Percentiles rank a stretch among this genome's conserved stretches.
phyloP scores from a whole-genome alignment of 2,888 invertebrate species.

The Strigamia crassipes region DNA sequence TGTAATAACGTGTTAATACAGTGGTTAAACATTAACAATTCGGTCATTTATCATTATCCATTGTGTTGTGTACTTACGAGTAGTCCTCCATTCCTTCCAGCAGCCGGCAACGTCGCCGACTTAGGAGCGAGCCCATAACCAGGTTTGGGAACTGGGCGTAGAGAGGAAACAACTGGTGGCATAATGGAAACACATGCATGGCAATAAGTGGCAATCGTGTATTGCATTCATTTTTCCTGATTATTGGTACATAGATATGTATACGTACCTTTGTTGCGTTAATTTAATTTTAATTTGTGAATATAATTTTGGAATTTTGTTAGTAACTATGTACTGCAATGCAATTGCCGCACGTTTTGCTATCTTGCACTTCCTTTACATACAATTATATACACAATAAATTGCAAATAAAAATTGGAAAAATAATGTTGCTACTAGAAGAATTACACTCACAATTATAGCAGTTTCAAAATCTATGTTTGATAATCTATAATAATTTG shows the following conservation, averaged over 20 bases:
- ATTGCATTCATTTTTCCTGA: neutral
- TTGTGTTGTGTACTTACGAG: constrained; percentile 49
- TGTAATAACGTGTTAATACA: neutral
- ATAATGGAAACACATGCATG: constrained; percentile 41
- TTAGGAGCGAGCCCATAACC: constrained; percentile 67
- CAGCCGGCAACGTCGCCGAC: constrained; percentile 51
- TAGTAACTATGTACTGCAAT: neutral
- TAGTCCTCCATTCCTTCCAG: constrained; percentile 50
- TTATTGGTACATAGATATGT: neutral
- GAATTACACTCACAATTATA: too few species aligned
- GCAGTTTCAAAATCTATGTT: too few species aligned
- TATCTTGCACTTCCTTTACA: neutral
- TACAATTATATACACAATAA: neutral
- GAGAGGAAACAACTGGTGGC: constrained; percentile 82
- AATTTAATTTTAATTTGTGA: neutral
- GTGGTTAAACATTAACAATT: neutral
- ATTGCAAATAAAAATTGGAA: neutral
- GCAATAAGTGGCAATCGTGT: neutral
- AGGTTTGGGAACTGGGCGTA: constrained; percentile 92
- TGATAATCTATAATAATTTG: too few species aligned
- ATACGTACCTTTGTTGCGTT: neutral
- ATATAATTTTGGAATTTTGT: neutral
- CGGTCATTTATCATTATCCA: neutral
- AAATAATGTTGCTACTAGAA: neutral
- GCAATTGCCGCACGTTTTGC: neutral